A percentile compares a stretch with the other conserved stretches of the same genome.
phyloP scores from a whole-genome alignment of 2,888 invertebrate genomes.

The Carcina quercana region DNA sequence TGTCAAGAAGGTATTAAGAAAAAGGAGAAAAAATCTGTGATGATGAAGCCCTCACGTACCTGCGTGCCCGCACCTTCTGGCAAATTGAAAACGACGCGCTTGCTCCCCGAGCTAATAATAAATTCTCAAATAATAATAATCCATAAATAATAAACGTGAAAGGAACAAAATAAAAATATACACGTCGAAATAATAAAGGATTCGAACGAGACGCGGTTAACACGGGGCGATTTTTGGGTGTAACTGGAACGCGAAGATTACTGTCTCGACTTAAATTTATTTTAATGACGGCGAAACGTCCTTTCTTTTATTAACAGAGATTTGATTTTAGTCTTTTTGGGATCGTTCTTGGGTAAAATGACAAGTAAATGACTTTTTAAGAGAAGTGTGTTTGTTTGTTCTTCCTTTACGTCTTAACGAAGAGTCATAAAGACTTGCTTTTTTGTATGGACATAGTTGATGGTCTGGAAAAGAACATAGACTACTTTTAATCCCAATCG shows the following conservation, averaged over 20 bases:
- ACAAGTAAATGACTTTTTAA: too few species aligned
- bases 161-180: conserved; percentile 68
- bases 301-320: too few species aligned
- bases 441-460: too few species aligned
- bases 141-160: conserved; percentile 73
- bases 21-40: conserved; percentile 34
- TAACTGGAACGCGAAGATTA: conserved; percentile 8
- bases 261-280: conserved; percentile 11
- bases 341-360: too few species aligned
- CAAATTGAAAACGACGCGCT: conserved; percentile 72
- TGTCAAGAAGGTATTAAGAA: conserved; percentile 53
- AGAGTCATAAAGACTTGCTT: too few species aligned
- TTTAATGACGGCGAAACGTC: too few species aligned
- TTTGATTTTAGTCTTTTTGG: too few species aligned
- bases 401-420: too few species aligned
- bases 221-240: conserved; percentile 28
- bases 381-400: too few species aligned
- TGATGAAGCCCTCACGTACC: conserved; percentile 34
- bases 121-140: conserved; percentile 73
- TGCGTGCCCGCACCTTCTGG: conserved; percentile 58
- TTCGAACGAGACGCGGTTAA: conserved; percentile 39
- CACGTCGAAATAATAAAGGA: conserved; percentile 73
- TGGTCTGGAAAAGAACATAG: too few species aligned
- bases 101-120: conserved; percentile 66
- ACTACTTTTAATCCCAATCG: too few species aligned